Conservation (phyloP, 2,888 invertebrate genomes). For the Ommatoiulus sabulosus region DNA sequence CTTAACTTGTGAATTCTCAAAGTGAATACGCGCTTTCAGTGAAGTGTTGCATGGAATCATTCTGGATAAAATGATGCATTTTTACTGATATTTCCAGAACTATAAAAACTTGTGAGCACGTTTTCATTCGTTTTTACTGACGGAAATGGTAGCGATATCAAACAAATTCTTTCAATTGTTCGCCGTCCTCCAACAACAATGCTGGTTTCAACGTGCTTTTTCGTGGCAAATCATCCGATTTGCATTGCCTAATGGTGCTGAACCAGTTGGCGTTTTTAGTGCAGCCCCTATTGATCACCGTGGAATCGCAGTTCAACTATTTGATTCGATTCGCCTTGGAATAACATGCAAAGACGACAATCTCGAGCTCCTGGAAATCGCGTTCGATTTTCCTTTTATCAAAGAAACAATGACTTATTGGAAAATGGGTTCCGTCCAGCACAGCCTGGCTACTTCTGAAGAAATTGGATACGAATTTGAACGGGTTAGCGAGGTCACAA, state of each 20-base stretch:
- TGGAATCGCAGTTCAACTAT: background rate
- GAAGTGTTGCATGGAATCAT: too few species aligned
- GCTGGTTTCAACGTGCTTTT: background rate
- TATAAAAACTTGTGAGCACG: too few species aligned
- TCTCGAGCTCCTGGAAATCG: background rate
- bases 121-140: too few species aligned
- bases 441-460: background rate
- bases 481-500: background rate
- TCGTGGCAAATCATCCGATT: background rate
- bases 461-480: constrained; percentile 1
- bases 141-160: too few species aligned
- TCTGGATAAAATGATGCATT: too few species aligned
- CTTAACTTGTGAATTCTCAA: too few species aligned
- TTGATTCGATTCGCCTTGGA: background rate
- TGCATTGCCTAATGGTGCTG: background rate
- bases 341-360: background rate
- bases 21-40: too few species aligned
- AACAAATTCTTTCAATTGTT: too few species aligned
- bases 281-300: background rate
- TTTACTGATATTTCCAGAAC: too few species aligned
- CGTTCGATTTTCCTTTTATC: background rate
- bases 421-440: background rate
- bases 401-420: background rate
- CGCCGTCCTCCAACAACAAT: background rate
- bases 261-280: background rate